A percentile compares a stretch with the other conserved stretches of the same genome.
Conservation (phyloP, 2,797 vertebrate species). For the Chelonia mydas region DNA sequence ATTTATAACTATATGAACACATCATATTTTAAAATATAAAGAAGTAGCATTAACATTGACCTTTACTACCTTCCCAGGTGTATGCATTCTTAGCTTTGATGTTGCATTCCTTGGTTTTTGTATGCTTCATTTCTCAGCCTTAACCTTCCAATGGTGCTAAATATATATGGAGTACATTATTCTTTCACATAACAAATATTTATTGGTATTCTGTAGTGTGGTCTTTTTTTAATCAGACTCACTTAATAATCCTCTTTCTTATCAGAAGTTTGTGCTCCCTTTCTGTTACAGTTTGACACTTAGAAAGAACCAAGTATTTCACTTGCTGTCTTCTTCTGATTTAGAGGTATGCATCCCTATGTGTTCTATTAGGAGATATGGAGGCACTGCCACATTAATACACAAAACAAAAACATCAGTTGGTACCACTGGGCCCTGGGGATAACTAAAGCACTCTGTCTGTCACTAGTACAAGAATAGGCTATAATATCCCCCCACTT, state of each 20-base stretch:
- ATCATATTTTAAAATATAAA: background rate
- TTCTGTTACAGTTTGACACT: no score
- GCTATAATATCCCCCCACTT: background rate
- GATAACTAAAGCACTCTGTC: background rate
- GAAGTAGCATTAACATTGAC: slow-evolving; percentile 23
- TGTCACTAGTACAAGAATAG: background rate
- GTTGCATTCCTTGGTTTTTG: slow-evolving; percentile 19
- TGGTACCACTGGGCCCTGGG: background rate
- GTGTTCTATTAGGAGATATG: background rate
- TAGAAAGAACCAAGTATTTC: background rate
- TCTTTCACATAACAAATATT: background rate
- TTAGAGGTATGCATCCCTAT: background rate
- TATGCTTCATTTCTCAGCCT: slow-evolving; percentile 21
- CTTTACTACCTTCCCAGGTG: background rate
- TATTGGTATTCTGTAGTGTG: background rate
- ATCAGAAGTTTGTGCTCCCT: background rate
- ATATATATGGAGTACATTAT: background rate
- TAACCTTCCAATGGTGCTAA: slow-evolving; percentile 29
- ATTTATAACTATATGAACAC: background rate
- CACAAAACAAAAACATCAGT: background rate
- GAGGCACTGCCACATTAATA: background rate
- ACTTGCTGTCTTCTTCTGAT: background rate
- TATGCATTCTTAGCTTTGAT: background rate
- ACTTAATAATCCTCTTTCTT: background rate
- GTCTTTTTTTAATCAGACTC: rapidly evolving